Evolutionary conservation across 2,888 invertebrate species (phyloP).

Genomic region (Agrotis puta): DNA sequence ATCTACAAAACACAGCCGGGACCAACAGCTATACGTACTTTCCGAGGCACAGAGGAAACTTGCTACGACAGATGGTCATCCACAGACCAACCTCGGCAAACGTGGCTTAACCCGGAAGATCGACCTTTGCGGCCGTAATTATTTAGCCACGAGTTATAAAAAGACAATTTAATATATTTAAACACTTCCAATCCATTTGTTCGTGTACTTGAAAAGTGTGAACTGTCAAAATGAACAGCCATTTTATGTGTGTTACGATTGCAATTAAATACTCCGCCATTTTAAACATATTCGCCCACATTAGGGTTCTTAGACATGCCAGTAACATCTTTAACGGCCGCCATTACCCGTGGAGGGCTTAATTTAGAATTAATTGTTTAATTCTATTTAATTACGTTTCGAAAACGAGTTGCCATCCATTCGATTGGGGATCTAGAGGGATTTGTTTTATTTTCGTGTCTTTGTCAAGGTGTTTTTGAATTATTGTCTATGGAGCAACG

Average conservation of each 20-base stretch:
- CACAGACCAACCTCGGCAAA: too few species aligned
- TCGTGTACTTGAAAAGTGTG: neutral
- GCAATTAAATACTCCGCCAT: neutral
- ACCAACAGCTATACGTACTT: too few species aligned
- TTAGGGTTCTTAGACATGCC: constrained; percentile 19
- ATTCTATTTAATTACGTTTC: constrained; percentile 53
- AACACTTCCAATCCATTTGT: neutral
- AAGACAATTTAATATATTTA: neutral
- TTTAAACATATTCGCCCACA: constrained; percentile 52
- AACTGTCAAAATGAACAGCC: constrained; percentile 1
- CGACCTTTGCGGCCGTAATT: too few species aligned
- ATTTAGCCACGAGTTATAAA: too few species aligned
- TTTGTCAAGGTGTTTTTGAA: constrained; percentile 15
- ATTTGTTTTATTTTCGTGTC: constrained; percentile 30
- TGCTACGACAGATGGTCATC: too few species aligned
- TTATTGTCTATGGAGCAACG: neutral
- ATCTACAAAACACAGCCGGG: too few species aligned
- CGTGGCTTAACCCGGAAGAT: too few species aligned
- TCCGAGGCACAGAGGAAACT: too few species aligned
- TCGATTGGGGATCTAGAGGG: constrained; percentile 44
- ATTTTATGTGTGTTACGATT: too few species aligned
- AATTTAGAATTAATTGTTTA: constrained; percentile 57
- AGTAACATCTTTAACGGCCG: constrained; percentile 50
- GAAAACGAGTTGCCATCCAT: constrained; percentile 46
- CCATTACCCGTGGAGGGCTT: constrained; percentile 48